phyloP scores from a whole-genome alignment of 2,113 vertebrate species.

The Eubucco bourcierii region DNA sequence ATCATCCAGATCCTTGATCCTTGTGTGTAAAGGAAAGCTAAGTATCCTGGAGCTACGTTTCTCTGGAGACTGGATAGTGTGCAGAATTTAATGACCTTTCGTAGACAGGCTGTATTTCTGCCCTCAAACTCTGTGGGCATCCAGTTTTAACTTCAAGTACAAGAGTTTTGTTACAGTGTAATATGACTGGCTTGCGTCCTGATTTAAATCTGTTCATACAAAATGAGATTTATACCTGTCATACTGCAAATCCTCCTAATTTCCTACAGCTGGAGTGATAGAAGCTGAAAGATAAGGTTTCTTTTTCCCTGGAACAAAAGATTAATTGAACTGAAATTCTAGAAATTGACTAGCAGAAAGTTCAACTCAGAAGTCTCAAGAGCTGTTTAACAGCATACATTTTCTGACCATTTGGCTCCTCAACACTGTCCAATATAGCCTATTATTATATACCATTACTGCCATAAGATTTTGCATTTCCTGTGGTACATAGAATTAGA shows the following conservation, averaged over 20 bases:
- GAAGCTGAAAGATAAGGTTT: not conserved
- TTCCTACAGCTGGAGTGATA: not conserved
- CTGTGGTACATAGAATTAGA: not conserved
- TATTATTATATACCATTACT: not conserved
- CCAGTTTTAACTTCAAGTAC: not conserved
- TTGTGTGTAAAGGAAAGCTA: not conserved
- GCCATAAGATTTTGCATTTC: not conserved
- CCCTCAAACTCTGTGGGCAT: not conserved
- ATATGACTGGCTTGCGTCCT: not conserved
- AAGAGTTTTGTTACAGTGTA: not conserved
- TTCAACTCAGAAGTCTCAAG: not conserved
- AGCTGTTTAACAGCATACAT: not conserved
- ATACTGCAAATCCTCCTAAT: not conserved
- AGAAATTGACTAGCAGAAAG: not conserved
- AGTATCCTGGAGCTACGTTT: not conserved
- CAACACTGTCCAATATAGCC: not conserved
- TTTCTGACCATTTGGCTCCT: not conserved
- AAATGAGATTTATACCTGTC: slow-evolving; percentile 7
- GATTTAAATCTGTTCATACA: slow-evolving; percentile 11
- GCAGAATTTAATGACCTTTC: not conserved
- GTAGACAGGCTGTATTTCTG: not conserved
- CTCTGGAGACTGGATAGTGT: not conserved
- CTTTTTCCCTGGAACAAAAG: not conserved
- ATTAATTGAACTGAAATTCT: not conserved
- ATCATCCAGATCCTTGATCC: not conserved